These are phyloP conservation scores for Drosophila ercepeae DNA, from an alignment of 1,140 invertebrate species.

Conservation along the genomic window DNA sequence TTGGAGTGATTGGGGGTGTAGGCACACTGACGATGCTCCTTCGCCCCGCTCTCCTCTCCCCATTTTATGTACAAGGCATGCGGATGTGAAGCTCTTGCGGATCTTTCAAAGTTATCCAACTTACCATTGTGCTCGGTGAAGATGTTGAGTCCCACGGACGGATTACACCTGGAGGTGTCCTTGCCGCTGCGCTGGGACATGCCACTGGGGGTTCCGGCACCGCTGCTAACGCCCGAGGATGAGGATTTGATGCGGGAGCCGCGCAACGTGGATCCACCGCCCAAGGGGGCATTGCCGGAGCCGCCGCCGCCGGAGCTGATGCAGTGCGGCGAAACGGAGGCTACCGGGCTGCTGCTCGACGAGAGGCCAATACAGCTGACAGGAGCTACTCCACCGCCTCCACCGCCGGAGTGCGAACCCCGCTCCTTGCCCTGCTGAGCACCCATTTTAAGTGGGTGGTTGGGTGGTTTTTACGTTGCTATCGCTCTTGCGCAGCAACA, in stretches of 20 bases:
- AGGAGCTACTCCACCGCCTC: slow-evolving; percentile 52
- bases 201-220: slow-evolving; percentile 83
- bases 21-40: too few relatives aligned
- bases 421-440: slow-evolving; percentile 94
- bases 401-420: slow-evolving; percentile 70
- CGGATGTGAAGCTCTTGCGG: neutral
- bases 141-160: slow-evolving; percentile 91
- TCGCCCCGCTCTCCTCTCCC: neutral
- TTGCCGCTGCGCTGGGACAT: slow-evolving; percentile 85
- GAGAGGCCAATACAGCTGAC: slow-evolving; percentile 76
- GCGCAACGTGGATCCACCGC: slow-evolving; percentile 76
- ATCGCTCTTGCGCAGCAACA: slow-evolving; percentile 49
- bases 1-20: neutral
- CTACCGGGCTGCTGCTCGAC: slow-evolving; percentile 68
- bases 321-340: slow-evolving; percentile 73
- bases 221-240: slow-evolving; percentile 84
- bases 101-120: slow-evolving; percentile 58
- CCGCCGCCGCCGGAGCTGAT: slow-evolving; percentile 47
- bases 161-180: slow-evolving; percentile 87
- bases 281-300: slow-evolving; percentile 52
- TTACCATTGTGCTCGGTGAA: slow-evolving; percentile 95
- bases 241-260: slow-evolving; percentile 83
- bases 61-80: neutral
- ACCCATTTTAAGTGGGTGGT: slow-evolving; percentile 87
- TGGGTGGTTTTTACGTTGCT: slow-evolving; percentile 12